Evolutionary conservation across 2,113 vertebrate species (phyloP).

Genomic region (Brachypteracias leptosomus): DNA sequence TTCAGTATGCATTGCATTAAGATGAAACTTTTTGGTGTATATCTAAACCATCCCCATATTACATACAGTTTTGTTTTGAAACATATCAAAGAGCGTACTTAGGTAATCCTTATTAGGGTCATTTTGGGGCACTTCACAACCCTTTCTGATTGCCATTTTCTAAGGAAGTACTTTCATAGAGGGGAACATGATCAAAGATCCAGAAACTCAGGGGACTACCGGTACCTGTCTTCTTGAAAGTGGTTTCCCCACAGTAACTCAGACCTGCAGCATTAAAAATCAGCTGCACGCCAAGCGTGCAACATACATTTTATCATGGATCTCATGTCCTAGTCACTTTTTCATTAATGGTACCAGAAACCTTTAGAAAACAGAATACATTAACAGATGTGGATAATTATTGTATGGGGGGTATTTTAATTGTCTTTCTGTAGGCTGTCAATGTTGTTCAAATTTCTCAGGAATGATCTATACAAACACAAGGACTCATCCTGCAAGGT

Average conservation of each 20-base stretch:
- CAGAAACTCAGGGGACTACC: not conserved
- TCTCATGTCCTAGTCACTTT: not conserved
- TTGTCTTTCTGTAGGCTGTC: not conserved
- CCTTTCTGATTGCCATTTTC: not conserved
- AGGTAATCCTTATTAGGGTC: not conserved
- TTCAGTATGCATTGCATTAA: not conserved
- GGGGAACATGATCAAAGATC: not conserved
- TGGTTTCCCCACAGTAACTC: not conserved
- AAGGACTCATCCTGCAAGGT: not conserved
- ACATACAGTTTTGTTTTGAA: not conserved
- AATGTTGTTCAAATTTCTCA: not conserved
- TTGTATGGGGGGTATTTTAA: not conserved
- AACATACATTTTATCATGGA: not conserved
- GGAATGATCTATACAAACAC: not conserved
- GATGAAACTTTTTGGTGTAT: not conserved
- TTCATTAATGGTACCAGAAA: not conserved
- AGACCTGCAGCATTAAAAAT: not conserved
- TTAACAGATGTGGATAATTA: not conserved
- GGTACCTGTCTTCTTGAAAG: not conserved
- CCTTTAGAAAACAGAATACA: not conserved
- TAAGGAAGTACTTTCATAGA: not conserved
- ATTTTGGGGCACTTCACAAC: not conserved
- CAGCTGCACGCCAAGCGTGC: not conserved
- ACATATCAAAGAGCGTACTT: not conserved
- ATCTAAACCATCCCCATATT: not conserved